These are phyloP conservation scores for Mastomys natalensis DNA, from an alignment of 2,113 vertebrate species.

Conservation along the genomic window DNA sequence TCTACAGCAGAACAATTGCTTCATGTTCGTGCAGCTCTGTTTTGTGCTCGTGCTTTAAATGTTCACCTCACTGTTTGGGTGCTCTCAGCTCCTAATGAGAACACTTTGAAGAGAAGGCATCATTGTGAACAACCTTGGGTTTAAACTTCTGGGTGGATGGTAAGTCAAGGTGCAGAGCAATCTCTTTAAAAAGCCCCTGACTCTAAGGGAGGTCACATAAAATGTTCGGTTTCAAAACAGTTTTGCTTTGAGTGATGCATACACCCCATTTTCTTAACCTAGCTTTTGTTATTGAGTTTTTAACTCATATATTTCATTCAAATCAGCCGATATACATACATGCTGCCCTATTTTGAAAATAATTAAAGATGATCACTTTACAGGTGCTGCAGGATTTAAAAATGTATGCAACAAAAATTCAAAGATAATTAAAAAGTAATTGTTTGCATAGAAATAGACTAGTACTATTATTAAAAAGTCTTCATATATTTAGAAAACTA, in stretches of 20 bases:
- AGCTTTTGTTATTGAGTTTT: conserved; percentile 81
- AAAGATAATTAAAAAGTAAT: conserved; percentile 61
- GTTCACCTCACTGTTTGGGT: conserved; percentile 61
- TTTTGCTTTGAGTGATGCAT: conserved; percentile 68
- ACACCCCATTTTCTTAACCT: conserved; percentile 74
- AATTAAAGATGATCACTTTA: conserved; percentile 46
- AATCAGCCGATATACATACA: conserved; percentile 83
- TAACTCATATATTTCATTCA: conserved; percentile 73
- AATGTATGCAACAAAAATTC: conserved; percentile 53
- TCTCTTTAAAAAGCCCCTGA: conserved; percentile 69
- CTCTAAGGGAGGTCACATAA: conserved; percentile 33
- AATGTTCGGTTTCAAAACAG: conserved; percentile 55
- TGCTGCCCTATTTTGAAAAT: conserved; percentile 85
- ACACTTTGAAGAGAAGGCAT: conserved; percentile 17
- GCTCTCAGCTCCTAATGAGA: conserved; percentile 55
- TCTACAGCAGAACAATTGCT: conserved; percentile 69
- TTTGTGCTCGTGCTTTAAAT: conserved; percentile 61
- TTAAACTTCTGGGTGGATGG: conserved; percentile 58
- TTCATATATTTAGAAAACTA: conserved; percentile 10
- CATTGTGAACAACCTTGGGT: conserved; percentile 65
- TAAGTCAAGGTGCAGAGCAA: conserved; percentile 60
- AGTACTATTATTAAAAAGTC: conserved; percentile 13
- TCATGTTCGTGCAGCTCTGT: conserved; percentile 52
- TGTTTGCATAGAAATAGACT: conserved; percentile 51
- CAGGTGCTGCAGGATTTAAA: conserved; percentile 62